Conservation (phyloP, 2,888 invertebrate genomes). For the Meandrusa payeni region DNA sequence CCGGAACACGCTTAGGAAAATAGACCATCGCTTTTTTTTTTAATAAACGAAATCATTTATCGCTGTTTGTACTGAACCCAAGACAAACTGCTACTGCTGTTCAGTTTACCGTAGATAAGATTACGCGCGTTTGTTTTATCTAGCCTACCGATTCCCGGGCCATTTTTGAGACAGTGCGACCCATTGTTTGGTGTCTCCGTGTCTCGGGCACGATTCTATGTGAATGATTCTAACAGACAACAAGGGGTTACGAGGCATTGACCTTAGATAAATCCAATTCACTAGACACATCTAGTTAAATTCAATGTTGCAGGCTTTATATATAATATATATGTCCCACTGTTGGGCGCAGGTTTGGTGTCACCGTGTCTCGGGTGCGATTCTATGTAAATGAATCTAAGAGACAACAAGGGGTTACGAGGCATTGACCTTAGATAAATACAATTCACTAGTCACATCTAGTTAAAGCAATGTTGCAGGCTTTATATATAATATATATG, state of each 20-base stretch:
- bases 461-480: too few relatives aligned
- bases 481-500: too few relatives aligned
- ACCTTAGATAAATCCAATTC: constrained; percentile 19
- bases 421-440: too few relatives aligned
- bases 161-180: constrained; percentile 71
- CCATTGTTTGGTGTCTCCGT: constrained; percentile 64
- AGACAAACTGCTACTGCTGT: constrained; percentile 79
- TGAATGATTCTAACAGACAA: constrained; percentile 46
- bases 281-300: too few relatives aligned
- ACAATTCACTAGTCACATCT: too few relatives aligned
- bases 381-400: too few relatives aligned
- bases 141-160: constrained; percentile 70
- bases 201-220: constrained; percentile 44
- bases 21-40: constrained; percentile 74
- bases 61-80: constrained; percentile 76
- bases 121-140: constrained; percentile 73
- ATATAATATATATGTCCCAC: too few relatives aligned
- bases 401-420: too few relatives aligned
- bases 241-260: constrained; percentile 37
- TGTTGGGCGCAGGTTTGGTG: too few relatives aligned
- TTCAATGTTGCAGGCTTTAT: too few relatives aligned
- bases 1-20: constrained; percentile 75
- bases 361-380: too few relatives aligned
- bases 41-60: constrained; percentile 76
- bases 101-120: constrained; percentile 78